Base-by-base conservation (phyloP, 2,888 invertebrate species). In the Drosophila paramelanica region DNA sequence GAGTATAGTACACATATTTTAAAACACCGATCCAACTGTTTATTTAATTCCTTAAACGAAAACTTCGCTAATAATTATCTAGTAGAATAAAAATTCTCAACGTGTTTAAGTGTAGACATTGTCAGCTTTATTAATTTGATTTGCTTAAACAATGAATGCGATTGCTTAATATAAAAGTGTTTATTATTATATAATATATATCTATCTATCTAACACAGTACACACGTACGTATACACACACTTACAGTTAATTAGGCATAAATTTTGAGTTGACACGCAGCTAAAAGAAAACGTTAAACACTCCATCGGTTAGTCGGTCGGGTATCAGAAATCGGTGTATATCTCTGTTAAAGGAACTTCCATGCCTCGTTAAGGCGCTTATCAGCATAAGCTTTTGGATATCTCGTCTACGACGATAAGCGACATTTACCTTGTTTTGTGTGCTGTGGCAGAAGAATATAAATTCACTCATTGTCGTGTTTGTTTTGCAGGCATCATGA, bases 401-500 rank as follows among this genome's bases (percentile, higher is more conserved):
- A 33, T 11, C 33, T 11, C 3, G 10, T 33, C 11, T 33, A 11
- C 33, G 11, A 33, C 10, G 11, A 33, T 33, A 33, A 11, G 11
- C 33, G 33, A 3, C 10, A 20, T 55, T 38, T 43, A 25, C 38
- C 41, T 47, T 27, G 43, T 27, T 39, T 20, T 20, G 23, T 10
- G 8, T 20, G n/a, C n/a, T n/a, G 10, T 10, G 10, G 13, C 17
- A n/a, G n/a, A 17, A 6, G 20, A 27, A 53, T 43, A 55, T 60
- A 2, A 0, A 13, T 31, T 49, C 5, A 41, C n/a, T 56, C 4
- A 52, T 39, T 39, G 17, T 20, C 3, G 31, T 5, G n/a, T 2
- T 5, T 38, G 38, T 3, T 49, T 50, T 55, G 47, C 67, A 81
- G 84, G 45, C 31, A 86, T 69, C 38, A 92, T 92, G 92, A 92